Base-by-base conservation (phyloP, 1,140 invertebrate genomes). In the Tribolium castaneum region DNA sequence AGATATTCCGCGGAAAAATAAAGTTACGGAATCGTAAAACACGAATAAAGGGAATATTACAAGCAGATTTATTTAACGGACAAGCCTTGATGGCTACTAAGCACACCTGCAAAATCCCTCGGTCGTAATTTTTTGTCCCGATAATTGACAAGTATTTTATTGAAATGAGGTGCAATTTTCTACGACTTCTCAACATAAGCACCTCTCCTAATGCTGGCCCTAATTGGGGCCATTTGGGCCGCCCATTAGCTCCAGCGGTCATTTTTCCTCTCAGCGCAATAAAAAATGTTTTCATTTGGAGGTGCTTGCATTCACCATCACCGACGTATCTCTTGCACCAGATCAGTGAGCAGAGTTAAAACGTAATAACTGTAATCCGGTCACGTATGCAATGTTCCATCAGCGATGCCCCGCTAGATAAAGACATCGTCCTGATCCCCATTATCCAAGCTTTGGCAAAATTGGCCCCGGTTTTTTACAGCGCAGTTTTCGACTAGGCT, bases 371-470 rank as follows among this genome's bases (percentile, higher is more conserved):
- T 45, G 74, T 76, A 76, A 73, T 73, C 79, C 66, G 71, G 70
- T 81, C 81, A 82, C 79, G 79, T 80, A 80, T 75, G 75, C 80
- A 78, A 80, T 77, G 81, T 81, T 81, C 75, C 72, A 81, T 76
- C 78, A 54, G 62, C 70, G 62, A 77, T 78, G 59, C 45, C 74
- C 59, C 62, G 51, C 76, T 39, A 77, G 80, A 82, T 82, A 82
- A 82, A 82, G 80, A 82, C 81, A 78, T 81, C 75, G 78, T 70
- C 74, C 79, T 22, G 78, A 79, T 79, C 78, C 70, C 81, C 76
- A 81, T 82, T 82, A 81, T 80, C 76, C 80, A 14, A 66, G 77
- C 74, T 82, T 80, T 80, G 73, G 75, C 62, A 77, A 82, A 82
- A 82, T 82, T 82, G 76, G 75, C 12, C 73, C 50, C 22, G 75